Evolutionary conservation across 2,888 invertebrate genomes (phyloP).

Genomic region (Cantharis rustica): DNA sequence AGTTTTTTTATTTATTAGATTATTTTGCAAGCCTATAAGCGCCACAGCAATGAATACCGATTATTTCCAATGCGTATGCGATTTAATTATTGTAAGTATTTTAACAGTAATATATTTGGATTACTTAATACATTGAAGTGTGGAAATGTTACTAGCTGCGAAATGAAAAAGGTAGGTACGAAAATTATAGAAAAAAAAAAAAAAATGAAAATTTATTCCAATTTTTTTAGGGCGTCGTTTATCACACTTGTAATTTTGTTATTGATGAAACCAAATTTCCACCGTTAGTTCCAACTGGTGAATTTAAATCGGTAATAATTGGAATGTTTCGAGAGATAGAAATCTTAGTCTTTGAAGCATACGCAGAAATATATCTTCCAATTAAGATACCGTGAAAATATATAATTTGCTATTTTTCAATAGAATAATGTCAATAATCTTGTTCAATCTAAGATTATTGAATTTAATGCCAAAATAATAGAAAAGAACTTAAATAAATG

Average conservation of each 20-base stretch:
- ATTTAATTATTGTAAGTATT: background rate
- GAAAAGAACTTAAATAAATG: too few species aligned
- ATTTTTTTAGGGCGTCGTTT: background rate
- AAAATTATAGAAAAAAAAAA: too few species aligned
- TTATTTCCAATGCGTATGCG: background rate
- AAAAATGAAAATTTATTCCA: background rate
- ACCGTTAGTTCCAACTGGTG: background rate
- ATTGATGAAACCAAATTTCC: background rate
- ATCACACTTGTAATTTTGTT: background rate
- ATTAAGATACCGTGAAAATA: background rate
- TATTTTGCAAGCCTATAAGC: background rate
- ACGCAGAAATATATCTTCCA: background rate
- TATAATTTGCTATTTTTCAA: too few species aligned
- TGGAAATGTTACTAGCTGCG: background rate
- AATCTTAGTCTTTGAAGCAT: background rate
- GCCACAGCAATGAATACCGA: background rate
- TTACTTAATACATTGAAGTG: background rate
- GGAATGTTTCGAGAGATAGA: background rate
- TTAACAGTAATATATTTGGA: background rate
- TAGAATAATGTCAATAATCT: too few species aligned
- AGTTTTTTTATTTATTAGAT: background rate
- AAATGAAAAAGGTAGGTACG: background rate
- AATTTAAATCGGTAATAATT: background rate
- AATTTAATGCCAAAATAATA: too few species aligned
- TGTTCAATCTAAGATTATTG: too few species aligned